A percentile compares a stretch with the other conserved stretches of the same genome.
Evolutionary conservation across 2,888 invertebrate genomes (phyloP).

Genomic region (Heteromurus nitidus): DNA sequence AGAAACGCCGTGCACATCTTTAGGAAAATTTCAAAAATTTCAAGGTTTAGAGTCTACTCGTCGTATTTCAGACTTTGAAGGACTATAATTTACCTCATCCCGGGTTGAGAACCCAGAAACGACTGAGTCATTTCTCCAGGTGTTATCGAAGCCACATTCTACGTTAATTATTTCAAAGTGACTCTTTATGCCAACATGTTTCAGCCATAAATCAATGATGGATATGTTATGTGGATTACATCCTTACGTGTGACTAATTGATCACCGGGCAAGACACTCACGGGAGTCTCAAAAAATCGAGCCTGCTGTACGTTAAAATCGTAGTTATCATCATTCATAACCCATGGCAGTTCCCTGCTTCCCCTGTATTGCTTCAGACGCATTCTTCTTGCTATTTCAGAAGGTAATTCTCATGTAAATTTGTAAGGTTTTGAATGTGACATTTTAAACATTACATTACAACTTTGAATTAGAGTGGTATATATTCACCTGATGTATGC

Average conservation of each 20-base stretch:
- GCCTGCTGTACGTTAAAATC: slow-evolving; percentile 28
- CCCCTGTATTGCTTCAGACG: slow-evolving; percentile 22
- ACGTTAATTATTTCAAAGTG: no score
- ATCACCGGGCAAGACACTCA: slow-evolving; percentile 26
- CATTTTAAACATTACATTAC: background rate
- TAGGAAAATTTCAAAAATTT: no score
- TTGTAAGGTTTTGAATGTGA: no score
- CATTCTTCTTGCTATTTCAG: slow-evolving; percentile 14
- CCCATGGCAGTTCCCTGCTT: background rate
- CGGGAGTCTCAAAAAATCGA: background rate
- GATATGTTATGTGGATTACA: no score
- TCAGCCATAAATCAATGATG: no score
- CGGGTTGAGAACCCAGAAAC: background rate
- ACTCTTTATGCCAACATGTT: no score
- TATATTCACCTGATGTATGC: background rate
- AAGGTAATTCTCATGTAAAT: background rate
- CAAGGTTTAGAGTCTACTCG: no score
- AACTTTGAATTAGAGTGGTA: background rate
- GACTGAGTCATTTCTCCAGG: background rate
- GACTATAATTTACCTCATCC: no score
- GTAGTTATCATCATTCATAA: background rate
- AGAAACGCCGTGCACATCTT: background rate
- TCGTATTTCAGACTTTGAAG: no score
- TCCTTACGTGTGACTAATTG: slow-evolving; percentile 30
- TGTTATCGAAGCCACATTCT: background rate